Conservation (phyloP, 2,113 vertebrate species). For the Hemichromis elongatus region DNA sequence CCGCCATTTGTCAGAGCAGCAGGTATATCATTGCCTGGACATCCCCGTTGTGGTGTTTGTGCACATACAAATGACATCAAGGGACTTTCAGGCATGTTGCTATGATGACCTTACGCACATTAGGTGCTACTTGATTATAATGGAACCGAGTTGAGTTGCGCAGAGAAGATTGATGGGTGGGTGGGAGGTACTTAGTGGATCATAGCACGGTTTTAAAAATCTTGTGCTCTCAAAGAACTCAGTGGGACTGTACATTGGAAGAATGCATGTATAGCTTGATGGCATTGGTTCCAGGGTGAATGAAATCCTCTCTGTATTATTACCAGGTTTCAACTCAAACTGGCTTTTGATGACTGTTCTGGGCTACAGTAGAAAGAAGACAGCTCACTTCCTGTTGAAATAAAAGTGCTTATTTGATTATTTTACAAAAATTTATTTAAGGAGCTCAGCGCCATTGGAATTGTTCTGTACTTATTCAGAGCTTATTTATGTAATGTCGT, state of each 20-base stretch:
- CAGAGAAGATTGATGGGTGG: not conserved
- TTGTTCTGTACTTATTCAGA: not conserved
- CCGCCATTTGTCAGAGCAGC: not conserved
- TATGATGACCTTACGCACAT: not conserved
- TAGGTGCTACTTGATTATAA: not conserved
- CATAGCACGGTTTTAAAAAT: not conserved
- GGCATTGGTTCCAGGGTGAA: not conserved
- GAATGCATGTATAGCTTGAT: not conserved
- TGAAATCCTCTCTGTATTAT: not conserved
- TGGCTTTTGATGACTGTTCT: not conserved
- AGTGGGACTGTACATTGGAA: not conserved
- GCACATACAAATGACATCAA: not conserved
- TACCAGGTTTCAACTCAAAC: not conserved
- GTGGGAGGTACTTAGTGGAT: not conserved
- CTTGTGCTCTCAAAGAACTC: not conserved
- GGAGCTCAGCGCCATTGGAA: not conserved
- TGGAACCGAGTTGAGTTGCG: not conserved
- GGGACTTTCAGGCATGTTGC: not conserved
- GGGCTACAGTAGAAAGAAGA: not conserved
- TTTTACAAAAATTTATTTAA: not conserved
- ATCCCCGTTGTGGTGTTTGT: not conserved
- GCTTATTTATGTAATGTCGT: not conserved
- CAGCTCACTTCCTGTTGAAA: fast-evolving
- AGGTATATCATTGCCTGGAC: not conserved
- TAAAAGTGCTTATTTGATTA: not conserved